Conservation (phyloP, 53 echinoderm and acorn worm genomes). For the Astropecten irregularis region DNA sequence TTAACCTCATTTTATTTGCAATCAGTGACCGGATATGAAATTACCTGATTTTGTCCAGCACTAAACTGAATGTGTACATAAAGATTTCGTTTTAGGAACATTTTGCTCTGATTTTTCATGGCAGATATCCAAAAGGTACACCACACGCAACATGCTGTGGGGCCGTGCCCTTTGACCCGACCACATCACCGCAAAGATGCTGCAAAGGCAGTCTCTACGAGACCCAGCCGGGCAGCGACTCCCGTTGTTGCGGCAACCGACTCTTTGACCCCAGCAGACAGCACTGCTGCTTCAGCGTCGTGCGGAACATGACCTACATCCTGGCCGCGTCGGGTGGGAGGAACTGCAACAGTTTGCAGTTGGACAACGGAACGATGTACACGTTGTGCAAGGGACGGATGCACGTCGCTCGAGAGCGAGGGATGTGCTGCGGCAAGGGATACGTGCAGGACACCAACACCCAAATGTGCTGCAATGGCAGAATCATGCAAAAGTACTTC, state of each 20-base stretch:
- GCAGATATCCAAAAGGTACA: constrained; percentile 35
- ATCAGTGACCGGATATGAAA: too few relatives aligned
- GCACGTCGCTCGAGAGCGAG: neutral
- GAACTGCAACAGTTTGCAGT: constrained; percentile 9
- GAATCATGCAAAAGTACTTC: neutral
- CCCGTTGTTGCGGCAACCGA: constrained; percentile 47
- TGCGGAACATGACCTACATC: neutral
- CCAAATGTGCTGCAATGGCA: constrained; percentile 62
- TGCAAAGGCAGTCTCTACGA: constrained; percentile 61
- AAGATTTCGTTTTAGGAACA: too few relatives aligned
- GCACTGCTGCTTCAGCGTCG: constrained; percentile 51
- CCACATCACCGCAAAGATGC: constrained; percentile 47
- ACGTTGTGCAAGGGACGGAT: neutral
- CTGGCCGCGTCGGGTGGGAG: neutral
- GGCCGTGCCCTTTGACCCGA: constrained; percentile 27
- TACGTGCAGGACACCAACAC: constrained; percentile 25
- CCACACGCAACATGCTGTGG: constrained; percentile 65
- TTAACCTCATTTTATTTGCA: too few relatives aligned
- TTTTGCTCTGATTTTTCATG: too few relatives aligned
- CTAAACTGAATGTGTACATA: too few relatives aligned
- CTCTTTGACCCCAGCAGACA: constrained; percentile 38
- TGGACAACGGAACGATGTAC: neutral
- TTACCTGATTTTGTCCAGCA: too few relatives aligned
- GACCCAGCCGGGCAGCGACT: neutral
- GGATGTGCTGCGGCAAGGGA: constrained; percentile 53